Evolutionary conservation across 2,797 vertebrate species (phyloP).

Genomic region (Moxostoma hubbsi): DNA sequence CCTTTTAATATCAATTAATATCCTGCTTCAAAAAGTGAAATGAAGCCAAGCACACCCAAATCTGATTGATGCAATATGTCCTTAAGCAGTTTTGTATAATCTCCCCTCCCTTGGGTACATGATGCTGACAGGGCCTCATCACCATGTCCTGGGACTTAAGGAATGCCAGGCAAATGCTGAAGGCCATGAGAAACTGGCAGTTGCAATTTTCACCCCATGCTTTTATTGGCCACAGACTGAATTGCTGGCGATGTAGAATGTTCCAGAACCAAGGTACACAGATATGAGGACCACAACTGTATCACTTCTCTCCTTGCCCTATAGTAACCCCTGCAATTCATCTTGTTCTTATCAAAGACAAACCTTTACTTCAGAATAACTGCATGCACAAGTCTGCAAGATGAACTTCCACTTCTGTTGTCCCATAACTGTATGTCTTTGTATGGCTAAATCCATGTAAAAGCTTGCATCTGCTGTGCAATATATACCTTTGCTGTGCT

Average conservation of each 20-base stretch:
- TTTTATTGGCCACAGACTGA: constrained; percentile 64
- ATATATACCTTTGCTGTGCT: constrained; percentile 47
- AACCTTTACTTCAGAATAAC: constrained; percentile 30
- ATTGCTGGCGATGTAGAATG: constrained; percentile 44
- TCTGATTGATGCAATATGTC: neutral
- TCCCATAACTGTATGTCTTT: constrained; percentile 40
- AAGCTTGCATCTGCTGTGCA: constrained; percentile 28
- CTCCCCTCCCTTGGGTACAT: constrained; percentile 65
- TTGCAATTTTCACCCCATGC: constrained; percentile 67
- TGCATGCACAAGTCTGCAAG: constrained; percentile 10
- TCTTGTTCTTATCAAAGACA: constrained; percentile 31
- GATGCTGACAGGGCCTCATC: constrained; percentile 64
- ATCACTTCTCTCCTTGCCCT: constrained; percentile 1
- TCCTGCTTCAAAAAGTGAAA: neutral
- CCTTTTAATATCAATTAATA: neutral
- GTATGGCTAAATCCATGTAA: constrained; percentile 17
- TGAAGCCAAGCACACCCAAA: constrained; percentile 11
- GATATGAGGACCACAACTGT: constrained; percentile 19
- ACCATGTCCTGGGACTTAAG: constrained; percentile 61
- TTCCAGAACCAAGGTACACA: constrained; percentile 36
- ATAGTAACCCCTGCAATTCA: constrained; percentile 3
- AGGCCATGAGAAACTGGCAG: constrained; percentile 65
- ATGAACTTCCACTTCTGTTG: constrained; percentile 15
- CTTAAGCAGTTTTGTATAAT: constrained; percentile 58
- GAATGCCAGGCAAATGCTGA: constrained; percentile 66